These are phyloP conservation scores for Boleophthalmus pectinirostris DNA, from an alignment of 2,113 vertebrate species.

Conservation along the genomic window DNA sequence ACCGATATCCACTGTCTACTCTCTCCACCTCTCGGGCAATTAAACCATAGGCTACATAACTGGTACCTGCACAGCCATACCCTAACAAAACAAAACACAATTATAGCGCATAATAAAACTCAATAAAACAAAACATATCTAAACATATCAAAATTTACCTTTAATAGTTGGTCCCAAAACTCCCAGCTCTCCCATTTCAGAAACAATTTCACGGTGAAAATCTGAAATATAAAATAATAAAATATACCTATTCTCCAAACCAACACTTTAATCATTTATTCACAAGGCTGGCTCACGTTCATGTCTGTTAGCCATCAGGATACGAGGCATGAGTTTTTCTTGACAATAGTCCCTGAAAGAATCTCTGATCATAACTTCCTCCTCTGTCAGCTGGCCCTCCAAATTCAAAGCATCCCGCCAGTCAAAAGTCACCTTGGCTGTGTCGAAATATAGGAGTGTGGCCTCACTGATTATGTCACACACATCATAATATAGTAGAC, in stretches of 20 bases:
- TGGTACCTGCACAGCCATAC: constrained; percentile 86
- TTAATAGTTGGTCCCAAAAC: constrained; percentile 87
- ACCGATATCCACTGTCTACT: constrained; percentile 89
- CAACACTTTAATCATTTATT: background rate
- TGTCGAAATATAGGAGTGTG: constrained; percentile 16
- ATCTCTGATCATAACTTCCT: constrained; percentile 87
- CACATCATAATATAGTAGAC: background rate
- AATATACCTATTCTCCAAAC: background rate
- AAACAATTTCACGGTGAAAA: constrained; percentile 85
- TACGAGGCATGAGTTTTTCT: constrained; percentile 86
- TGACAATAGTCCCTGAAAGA: constrained; percentile 86
- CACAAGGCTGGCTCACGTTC: constrained; percentile 73
- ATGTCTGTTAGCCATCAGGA: constrained; percentile 86
- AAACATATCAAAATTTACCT: constrained; percentile 68
- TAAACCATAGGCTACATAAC: constrained; percentile 87
- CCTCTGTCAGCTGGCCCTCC: constrained; percentile 82
- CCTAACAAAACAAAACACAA: constrained; percentile 66
- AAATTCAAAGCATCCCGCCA: constrained; percentile 81
- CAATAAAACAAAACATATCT: background rate
- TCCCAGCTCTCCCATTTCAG: constrained; percentile 87
- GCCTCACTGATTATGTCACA: constrained; percentile 37
- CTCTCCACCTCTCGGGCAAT: constrained; percentile 85
- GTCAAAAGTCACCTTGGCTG: constrained; percentile 75
- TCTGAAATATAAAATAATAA: constrained; percentile 61
- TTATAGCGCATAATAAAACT: background rate